Evolutionary conservation across 1,140 invertebrate genomes (phyloP), one percentile per base, ranked within the genome.

Genomic region (Drosophila elegans): DNA sequence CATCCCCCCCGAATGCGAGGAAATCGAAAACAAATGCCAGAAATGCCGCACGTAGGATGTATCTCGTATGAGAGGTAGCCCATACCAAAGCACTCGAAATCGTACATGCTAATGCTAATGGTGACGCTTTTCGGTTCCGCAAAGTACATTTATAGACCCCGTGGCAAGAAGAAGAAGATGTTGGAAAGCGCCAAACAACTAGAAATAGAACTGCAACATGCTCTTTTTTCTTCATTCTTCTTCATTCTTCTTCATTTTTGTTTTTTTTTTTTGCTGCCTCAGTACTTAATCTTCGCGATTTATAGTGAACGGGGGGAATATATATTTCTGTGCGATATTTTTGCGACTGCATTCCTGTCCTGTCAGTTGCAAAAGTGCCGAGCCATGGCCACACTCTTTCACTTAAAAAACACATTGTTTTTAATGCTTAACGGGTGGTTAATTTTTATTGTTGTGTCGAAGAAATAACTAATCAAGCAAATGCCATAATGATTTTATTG

Each of bases 251-350:
- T 21, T 1, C 0, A 21, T 21, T 12, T 61, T 59, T 34, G 27
- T 46, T 39, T 45, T 66, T 52, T 51, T 54, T 57, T 59, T 42
- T 29, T 39, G 38, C 36, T 41, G 36, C 46, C 44, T 48, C 46
- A 75, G 83, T 73, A 86, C 83, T 83, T 86, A 86, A 86, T 86
- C 83, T 86, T 83, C 21, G 84, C 84, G 72, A 88, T 88, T 88
- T 89, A 89, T 89, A 69, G 83, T 73, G 16, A 16, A 16, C 48
- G 16, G 66, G 61, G 48, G 12, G 16, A 32, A 46, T 56, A 53
- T 68, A 56, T 64, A 63, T 74, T 57, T 64, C 27, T 68, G 51
- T 63, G 59, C 25, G 49, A 54, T 71, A 71, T 71, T 72, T 71
- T 74, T 82, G 64, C 71, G 39, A 39, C 62, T 83, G 78, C 78